Conservation (phyloP, 2,113 vertebrate species). For the Ophthalmolycus amberensis region DNA sequence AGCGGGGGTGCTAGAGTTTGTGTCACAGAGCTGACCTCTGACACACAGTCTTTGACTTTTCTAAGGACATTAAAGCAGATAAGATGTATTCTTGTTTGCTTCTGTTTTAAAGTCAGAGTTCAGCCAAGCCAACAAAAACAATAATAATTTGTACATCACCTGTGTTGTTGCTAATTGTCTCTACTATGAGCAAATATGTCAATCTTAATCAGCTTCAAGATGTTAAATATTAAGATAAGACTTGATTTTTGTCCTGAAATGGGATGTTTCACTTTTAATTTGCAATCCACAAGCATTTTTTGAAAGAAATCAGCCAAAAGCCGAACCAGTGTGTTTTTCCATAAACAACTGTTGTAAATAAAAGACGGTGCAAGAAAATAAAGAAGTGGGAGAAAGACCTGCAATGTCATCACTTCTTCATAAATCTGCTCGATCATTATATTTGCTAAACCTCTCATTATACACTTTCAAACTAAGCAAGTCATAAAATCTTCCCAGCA, state of each 20-base stretch:
- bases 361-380: neutral
- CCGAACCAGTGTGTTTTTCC: neutral
- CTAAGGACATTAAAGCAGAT: conserved; percentile 38
- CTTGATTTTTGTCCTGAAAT: neutral
- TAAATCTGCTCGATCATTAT: neutral
- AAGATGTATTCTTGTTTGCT: conserved; percentile 31
- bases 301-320: neutral
- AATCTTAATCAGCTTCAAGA: neutral
- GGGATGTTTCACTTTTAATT: neutral
- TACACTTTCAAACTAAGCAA: neutral
- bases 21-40: conserved; percentile 69
- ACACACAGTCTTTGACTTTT: conserved; percentile 59
- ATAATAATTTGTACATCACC: conserved; percentile 6
- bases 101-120: conserved; percentile 28
- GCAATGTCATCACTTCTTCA: neutral
- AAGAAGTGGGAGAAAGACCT: neutral
- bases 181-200: neutral
- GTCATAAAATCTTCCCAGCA: conserved; percentile 3
- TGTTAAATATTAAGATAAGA: neutral
- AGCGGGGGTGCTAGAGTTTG: conserved; percentile 41
- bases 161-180: conserved; percentile 1
- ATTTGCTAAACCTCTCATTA: neutral
- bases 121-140: conserved; percentile 25
- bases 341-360: neutral
- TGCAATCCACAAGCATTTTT: neutral